A percentile compares a stretch with the other conserved stretches of the same genome.
Evolutionary conservation across 2,113 vertebrate species (phyloP).

Genomic region (Nothoprocta pentlandii): DNA sequence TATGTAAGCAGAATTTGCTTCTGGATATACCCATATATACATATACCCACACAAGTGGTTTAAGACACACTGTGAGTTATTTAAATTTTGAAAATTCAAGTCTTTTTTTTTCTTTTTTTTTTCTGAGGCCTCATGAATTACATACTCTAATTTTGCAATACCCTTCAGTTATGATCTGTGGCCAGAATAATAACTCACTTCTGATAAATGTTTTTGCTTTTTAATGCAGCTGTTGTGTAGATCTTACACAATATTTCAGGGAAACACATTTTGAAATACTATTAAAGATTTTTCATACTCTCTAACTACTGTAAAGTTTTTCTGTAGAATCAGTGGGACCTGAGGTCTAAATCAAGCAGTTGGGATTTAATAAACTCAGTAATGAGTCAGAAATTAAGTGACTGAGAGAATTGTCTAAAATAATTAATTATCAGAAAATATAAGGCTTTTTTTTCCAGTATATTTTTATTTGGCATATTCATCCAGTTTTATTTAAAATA

Average conservation of each 20-base stretch:
- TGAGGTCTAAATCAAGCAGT: neutral
- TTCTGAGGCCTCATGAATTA: neutral
- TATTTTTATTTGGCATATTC: neutral
- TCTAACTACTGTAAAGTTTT: neutral
- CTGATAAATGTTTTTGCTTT: neutral
- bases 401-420: neutral
- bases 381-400: neutral
- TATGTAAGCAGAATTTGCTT: conserved; percentile 26
- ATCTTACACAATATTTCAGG: neutral
- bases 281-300: accelerated
- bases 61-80: neutral
- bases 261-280: neutral
- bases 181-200: neutral
- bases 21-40: neutral
- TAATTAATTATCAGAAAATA: neutral
- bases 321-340: neutral
- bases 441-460: neutral
- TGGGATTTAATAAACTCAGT: neutral
- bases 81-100: neutral
- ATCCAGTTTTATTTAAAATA: neutral
- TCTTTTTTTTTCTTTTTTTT: neutral
- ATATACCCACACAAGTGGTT: neutral
- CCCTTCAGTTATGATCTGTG: neutral
- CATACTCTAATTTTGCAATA: neutral
- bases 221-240: neutral